phyloP scores from a whole-genome alignment of 2,888 invertebrate species.

The Drosophila subquinaria region DNA sequence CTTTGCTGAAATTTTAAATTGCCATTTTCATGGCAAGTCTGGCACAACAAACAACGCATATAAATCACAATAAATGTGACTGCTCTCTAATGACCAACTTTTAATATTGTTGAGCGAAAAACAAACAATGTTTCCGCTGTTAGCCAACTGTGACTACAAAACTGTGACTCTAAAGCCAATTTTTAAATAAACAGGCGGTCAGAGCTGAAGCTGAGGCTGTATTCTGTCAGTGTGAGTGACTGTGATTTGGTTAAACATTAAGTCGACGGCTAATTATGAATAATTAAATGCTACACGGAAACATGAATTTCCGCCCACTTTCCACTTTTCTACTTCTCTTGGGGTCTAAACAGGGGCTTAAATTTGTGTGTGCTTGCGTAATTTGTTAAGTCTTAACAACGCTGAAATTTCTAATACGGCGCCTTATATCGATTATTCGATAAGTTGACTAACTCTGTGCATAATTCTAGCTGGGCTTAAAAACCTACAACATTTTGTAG shows the following conservation, averaged over 20 bases:
- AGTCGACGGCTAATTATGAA: conserved; percentile 69
- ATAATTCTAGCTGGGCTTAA: too few relatives aligned
- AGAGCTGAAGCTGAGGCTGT: not conserved
- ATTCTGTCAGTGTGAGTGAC: not conserved
- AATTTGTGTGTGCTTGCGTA: conserved; percentile 10
- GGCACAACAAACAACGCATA: conserved; percentile 24
- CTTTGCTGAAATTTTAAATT: conserved; percentile 16
- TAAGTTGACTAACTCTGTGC: not conserved
- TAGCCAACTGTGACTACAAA: conserved; percentile 19
- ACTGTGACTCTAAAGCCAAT: conserved; percentile 27
- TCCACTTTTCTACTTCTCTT: too few relatives aligned
- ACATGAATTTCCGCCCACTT: conserved; percentile 5
- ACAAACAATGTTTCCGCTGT: conserved; percentile 14
- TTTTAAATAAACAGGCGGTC: conserved; percentile 41
- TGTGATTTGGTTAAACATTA: conserved; percentile 63
- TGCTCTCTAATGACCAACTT: conserved; percentile 43
- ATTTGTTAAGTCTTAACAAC: not conserved
- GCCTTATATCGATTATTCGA: not conserved
- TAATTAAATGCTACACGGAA: conserved; percentile 58
- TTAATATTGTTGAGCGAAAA: conserved; percentile 33
- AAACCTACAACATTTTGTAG: too few relatives aligned
- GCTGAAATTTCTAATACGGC: not conserved
- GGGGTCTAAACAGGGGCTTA: conserved; percentile 24
- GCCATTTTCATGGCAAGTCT: conserved; percentile 17
- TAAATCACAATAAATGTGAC: conserved; percentile 56